Percentiles rank a stretch among this genome's conserved stretches.
Evolutionary conservation across 2,113 vertebrate species (phyloP).

Genomic region (Pseudois nayaur): DNA sequence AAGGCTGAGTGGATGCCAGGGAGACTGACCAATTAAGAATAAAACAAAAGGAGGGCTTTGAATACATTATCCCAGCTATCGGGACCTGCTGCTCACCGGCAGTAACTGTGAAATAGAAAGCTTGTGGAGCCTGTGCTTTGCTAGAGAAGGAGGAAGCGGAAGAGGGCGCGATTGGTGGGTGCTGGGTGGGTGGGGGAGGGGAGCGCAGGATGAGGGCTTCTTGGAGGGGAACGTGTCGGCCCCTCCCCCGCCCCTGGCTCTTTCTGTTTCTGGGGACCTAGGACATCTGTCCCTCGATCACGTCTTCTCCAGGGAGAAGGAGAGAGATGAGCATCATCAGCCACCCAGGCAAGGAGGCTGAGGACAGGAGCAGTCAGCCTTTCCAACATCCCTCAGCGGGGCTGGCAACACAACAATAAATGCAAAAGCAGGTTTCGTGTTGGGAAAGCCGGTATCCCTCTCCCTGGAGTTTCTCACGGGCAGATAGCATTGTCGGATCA

Average conservation of each 20-base stretch:
- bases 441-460: not conserved
- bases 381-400: not conserved
- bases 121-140: not conserved
- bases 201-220: not conserved
- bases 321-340: not conserved
- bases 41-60: conserved; percentile 39
- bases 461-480: not conserved
- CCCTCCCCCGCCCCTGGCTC: too few relatives aligned
- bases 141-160: not conserved
- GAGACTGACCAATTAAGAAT: conserved; percentile 38
- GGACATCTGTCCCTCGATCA: not conserved
- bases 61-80: not conserved
- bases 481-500: not conserved
- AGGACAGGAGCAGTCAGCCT: not conserved
- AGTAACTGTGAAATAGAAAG: not conserved
- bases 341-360: not conserved
- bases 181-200: not conserved
- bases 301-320: not conserved
- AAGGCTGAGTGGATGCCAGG: not conserved
- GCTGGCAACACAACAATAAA: not conserved
- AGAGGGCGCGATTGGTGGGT: not conserved
- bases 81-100: not conserved
- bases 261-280: not conserved
- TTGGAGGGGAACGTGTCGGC: not conserved
- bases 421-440: not conserved